Conservation (phyloP, 2,113 vertebrate genomes). For the Rhegmatorhina hoffmannsi region DNA sequence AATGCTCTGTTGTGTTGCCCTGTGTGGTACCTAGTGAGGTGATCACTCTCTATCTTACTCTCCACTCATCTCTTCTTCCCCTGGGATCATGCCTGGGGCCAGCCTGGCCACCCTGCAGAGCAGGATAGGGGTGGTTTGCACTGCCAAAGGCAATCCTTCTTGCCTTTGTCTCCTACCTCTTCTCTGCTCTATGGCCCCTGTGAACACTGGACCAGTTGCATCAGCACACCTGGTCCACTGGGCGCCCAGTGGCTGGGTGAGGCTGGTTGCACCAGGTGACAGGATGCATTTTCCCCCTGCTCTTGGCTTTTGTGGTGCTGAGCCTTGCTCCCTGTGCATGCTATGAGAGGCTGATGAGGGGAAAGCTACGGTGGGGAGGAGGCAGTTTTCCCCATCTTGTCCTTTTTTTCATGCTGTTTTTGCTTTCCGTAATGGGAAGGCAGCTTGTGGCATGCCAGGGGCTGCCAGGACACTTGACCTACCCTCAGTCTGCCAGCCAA, state of each 20-base stretch:
- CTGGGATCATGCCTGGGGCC: not conserved
- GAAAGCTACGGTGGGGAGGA: not conserved
- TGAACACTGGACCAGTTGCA: accelerated
- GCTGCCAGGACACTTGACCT: not conserved
- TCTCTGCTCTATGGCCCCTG: accelerated
- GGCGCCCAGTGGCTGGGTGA: not conserved
- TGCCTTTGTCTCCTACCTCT: not conserved
- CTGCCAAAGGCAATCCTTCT: not conserved
- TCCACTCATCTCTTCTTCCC: not conserved
- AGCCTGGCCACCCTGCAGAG: not conserved
- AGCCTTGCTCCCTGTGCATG: accelerated
- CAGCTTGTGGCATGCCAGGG: not conserved
- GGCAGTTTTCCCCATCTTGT: accelerated
- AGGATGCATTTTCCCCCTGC: not conserved
- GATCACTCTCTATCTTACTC: not conserved
- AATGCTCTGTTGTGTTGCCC: accelerated
- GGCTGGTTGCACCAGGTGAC: not conserved
- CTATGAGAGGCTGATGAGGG: accelerated
- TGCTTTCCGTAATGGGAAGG: not conserved
- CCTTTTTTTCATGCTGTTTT: not conserved
- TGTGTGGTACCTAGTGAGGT: not conserved
- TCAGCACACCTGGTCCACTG: accelerated
- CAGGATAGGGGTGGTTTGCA: accelerated
- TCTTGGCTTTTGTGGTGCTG: accelerated
- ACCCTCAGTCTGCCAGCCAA: not conserved